These are phyloP conservation scores for Crossoptilon crossoptilon DNA, from an alignment of 2,797 vertebrate species.

Conservation along the genomic window DNA sequence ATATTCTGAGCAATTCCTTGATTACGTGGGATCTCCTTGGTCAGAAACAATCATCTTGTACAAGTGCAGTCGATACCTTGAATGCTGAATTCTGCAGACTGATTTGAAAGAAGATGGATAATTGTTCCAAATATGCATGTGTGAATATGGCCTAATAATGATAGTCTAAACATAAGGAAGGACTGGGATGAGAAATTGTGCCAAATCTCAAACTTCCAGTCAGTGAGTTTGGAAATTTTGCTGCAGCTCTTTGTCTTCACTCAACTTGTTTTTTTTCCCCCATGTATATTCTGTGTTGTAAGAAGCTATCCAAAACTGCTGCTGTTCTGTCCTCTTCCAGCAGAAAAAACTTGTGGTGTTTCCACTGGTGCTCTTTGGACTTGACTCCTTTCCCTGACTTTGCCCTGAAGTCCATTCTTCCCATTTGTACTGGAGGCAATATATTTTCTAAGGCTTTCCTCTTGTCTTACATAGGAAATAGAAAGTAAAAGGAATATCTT, in stretches of 20 bases:
- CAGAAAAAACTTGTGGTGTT: not conserved
- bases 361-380: not conserved
- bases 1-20: not conserved
- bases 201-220: not conserved
- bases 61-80: not conserved
- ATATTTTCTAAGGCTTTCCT: not conserved
- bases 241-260: not conserved
- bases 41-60: not conserved
- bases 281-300: not conserved
- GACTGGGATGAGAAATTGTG: not conserved
- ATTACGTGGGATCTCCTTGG: not conserved
- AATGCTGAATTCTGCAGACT: not conserved
- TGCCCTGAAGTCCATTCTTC: not conserved
- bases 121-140: not conserved
- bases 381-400: not conserved
- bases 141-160: not conserved
- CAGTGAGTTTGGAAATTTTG: not conserved
- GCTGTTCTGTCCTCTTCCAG: not conserved
- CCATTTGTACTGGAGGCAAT: rapidly evolving
- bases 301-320: not conserved
- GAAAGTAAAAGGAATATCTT: not conserved
- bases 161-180: not conserved
- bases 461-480: not conserved
- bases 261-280: too few species aligned
- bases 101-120: not conserved